phyloP scores from a whole-genome alignment of 2,113 vertebrate genomes.

The Coptodon bakossiorum region DNA sequence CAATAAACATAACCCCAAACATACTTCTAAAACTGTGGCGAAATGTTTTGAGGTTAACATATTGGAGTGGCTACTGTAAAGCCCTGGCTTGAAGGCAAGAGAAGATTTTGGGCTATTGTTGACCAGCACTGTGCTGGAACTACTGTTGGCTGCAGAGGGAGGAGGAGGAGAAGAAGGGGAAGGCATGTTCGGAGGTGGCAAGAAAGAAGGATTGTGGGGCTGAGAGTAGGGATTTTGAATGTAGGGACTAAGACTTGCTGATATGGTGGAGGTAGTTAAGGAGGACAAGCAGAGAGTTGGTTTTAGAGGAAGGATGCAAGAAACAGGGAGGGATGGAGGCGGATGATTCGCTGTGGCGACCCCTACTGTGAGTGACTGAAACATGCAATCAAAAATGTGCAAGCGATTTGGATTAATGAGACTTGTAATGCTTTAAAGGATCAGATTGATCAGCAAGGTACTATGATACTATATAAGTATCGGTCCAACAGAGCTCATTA shows the following conservation, averaged over 20 bases:
- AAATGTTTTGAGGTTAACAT: not conserved
- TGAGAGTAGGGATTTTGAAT: not conserved
- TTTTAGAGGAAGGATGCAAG: not conserved
- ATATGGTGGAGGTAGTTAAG: not conserved
- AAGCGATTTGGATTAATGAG: not conserved
- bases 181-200: rapidly evolving
- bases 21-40: not conserved
- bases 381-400: not conserved
- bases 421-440: not conserved
- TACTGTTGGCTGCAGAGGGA: not conserved
- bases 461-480: not conserved
- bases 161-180: not conserved
- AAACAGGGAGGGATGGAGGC: not conserved
- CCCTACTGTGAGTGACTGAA: not conserved
- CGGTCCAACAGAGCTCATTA: not conserved
- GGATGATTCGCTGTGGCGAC: rapidly evolving
- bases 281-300: not conserved
- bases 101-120: rapidly evolving
- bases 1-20: not conserved
- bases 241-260: not conserved
- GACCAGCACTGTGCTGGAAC: not conserved
- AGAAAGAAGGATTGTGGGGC: not conserved
- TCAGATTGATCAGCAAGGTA: not conserved
- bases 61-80: not conserved
- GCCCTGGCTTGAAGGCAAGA: rapidly evolving